Evolutionary conservation across 1,140 invertebrate genomes (phyloP).

Genomic region (Heliconius hermathena): DNA sequence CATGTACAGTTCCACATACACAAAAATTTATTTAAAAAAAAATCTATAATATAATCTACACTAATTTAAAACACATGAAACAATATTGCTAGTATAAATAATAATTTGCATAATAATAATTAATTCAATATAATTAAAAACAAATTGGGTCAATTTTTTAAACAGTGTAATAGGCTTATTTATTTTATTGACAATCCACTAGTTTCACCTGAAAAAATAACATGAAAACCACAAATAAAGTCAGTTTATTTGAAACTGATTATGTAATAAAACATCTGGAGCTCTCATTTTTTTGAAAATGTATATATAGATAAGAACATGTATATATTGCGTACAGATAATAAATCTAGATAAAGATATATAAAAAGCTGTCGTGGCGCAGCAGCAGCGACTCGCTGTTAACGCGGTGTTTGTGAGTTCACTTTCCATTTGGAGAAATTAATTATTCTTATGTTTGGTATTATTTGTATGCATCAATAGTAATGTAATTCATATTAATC

Average conservation of each 20-base stretch:
- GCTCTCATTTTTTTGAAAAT: no score
- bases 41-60: no score
- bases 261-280: no score
- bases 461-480: no score
- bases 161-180: background rate
- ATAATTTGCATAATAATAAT: background rate
- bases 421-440: background rate
- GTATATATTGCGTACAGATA: no score
- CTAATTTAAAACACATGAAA: background rate
- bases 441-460: background rate
- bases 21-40: no score
- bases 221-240: background rate
- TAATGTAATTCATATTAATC: no score
- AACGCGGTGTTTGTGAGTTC: background rate
- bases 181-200: background rate
- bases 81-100: background rate
- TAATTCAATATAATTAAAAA: background rate
- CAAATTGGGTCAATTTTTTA: background rate
- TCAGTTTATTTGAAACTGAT: background rate
- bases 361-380: background rate
- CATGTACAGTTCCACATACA: no score
- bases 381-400: background rate
- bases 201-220: background rate
- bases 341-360: no score
- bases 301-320: no score